Evolutionary conservation across 2,888 invertebrate species (phyloP), one percentile per base, ranked within the genome.

Genomic region (Eumacrocentrus americanus): DNA sequence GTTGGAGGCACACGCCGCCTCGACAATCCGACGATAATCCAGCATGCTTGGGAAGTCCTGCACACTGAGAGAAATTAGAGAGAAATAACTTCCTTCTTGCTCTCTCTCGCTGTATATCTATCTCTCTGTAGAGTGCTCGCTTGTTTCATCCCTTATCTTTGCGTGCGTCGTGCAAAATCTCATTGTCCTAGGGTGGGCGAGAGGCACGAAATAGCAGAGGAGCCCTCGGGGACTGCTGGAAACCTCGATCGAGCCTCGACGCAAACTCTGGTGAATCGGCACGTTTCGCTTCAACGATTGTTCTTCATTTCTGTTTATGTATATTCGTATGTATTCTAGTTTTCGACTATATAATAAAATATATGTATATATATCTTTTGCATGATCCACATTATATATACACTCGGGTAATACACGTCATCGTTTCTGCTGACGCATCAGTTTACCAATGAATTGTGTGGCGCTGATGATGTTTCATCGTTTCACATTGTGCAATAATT

Each of bases 231-330:
- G 23, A 40, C 9, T 46, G 38, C 12, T 54, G 44, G 34, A 54
- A 42, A 25, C 14, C 52, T 38, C 38, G 16, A 11, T 22, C 34
- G 16, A 38, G 16, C 40, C 25, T 38, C 25, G n/a, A 12, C 42
- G 34, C 29, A 44, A 29, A 29, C 25, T 42, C 12, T 20, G n/a
- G 47, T 38, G 38, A 59, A 53, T 59, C 59, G 53, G 59, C 59
- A 59, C 59, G 59, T 59, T 59, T 53, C 22, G 40, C 47, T 53
- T 53, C 29, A 59, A 59, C 40, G 40, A 53, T 59, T 48, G 53
- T 52, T 59, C 46, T 44, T 44, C 44, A 54, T 54, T 44, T 18
- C 16, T 12, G 29, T 22, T 12, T 35, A 29, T 29, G 11, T 22
- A 35, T 29, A 56, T 55, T n/a, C 14, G 25, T 56, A 40, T 37